Base-by-base conservation (phyloP, 2,888 invertebrate species). In the Parasteatoda lunata region DNA sequence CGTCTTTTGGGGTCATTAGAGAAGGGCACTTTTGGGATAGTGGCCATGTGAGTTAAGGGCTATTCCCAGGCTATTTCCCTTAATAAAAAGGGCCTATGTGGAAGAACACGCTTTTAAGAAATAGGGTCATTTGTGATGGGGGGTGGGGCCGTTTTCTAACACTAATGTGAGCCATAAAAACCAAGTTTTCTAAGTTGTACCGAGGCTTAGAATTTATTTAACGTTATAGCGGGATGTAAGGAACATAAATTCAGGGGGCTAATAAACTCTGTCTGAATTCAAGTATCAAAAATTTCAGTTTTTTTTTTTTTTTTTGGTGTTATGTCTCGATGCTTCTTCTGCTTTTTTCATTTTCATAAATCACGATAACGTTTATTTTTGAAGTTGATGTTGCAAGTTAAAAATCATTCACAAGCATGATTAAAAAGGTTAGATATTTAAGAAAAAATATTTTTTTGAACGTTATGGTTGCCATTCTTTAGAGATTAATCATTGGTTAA, bases 171-270 rank as follows among this genome's bases (percentile, higher is more conserved):
- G 8, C 71, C 77, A 83, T 83, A 83, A 83, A 82, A 83, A 64
- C 64, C 5, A 71, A 30, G 71, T 77, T 66, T 81, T 81, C 66
- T 45, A 48, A 54, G 69, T 65, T 77, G 70, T 70, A 51, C 47
- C n/a, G 52, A 76, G 48, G 54, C 70, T 77, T 64, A 59, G 77
- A 77, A 83, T 83, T 83, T 83, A 77, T 83, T 83, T 83, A 71
- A 69, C 45, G 76, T 71, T 59, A 51, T 69, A 68, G 15, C 13
- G 68, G 79, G 72, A 71, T 70, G 75, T 59, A 11, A 76, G 30
- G 71, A 64, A 76, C 83, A 70, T 77, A 83, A 77, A 83, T 71
- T 83, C 54, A 77, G 54, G 15, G 15, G 52, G 15, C 66, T 81
- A 72, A 72, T 72, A 80, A 80, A 59, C 59, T 49, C 64, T 78